A percentile compares a stretch with the other conserved stretches of the same genome.
These are phyloP conservation scores for Ammodytes dubius DNA, from an alignment of 2,113 vertebrate species.

Conservation along the genomic window DNA sequence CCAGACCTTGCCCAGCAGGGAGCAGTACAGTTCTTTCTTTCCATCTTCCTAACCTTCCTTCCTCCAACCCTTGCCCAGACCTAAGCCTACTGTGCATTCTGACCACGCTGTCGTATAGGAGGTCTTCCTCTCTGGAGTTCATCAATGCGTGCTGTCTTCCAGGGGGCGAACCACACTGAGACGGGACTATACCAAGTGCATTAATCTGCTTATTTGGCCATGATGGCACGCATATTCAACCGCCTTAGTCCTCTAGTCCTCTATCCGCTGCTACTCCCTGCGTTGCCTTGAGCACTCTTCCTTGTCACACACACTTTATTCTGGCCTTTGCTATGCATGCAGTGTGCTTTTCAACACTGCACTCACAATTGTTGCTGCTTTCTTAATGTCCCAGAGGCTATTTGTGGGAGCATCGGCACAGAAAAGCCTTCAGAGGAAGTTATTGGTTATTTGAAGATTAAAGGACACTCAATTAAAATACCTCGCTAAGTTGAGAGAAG, in stretches of 20 bases:
- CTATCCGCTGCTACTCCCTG: not conserved
- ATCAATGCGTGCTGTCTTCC: slow-evolving; percentile 46
- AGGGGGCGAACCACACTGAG: slow-evolving; percentile 18
- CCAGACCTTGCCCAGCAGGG: slow-evolving; percentile 65
- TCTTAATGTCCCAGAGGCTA: slow-evolving; percentile 18
- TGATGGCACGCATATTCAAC: slow-evolving; percentile 46
- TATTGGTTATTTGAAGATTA: slow-evolving; percentile 19
- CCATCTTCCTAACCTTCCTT: slow-evolving; percentile 28
- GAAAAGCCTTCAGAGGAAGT: slow-evolving; percentile 28
- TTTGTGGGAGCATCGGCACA: not conserved
- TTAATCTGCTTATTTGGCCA: slow-evolving; percentile 59
- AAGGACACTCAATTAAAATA: slow-evolving; percentile 30
- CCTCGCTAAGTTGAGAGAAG: slow-evolving; percentile 11
- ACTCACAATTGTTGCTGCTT: slow-evolving; percentile 4
- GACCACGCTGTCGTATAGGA: slow-evolving; percentile 22
- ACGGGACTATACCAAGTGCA: slow-evolving; percentile 24
- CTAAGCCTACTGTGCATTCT: slow-evolving; percentile 17
- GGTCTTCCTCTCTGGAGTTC: slow-evolving; percentile 39
- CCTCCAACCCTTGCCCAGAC: slow-evolving; percentile 31
- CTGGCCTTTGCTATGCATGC: slow-evolving; percentile 46
- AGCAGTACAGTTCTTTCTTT: slow-evolving; percentile 63
- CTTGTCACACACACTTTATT: slow-evolving; percentile 59
- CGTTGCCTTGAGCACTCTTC: slow-evolving; percentile 47
- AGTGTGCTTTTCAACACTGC: slow-evolving; percentile 12
- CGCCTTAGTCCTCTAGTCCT: slow-evolving; percentile 31